Base-by-base conservation (phyloP, 2,888 invertebrate genomes). In the Tenthredo amoena region DNA sequence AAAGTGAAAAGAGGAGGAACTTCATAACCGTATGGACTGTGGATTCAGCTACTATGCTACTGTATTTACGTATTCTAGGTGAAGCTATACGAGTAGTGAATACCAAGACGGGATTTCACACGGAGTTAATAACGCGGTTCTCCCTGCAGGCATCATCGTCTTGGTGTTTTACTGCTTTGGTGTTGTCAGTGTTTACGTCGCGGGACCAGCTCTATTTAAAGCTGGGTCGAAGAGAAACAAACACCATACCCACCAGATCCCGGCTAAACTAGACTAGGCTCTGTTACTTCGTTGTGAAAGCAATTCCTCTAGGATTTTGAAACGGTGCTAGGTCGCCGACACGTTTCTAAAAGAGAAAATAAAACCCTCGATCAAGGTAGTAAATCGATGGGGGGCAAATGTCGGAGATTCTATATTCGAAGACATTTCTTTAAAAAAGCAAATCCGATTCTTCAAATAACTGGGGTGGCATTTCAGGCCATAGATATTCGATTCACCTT, bases 111-210 rank as follows among this genome's bases (percentile, higher is more conserved):
- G 31, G 62, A 47, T 34, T 83, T 83, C 83, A 83, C 71, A 71
- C 68, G 83, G 50, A 83, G 83, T 83, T 83, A 83, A 83, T 83
- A 83, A 68, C 68, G 83, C 68, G 50, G 34, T 21, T 83, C 47
- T 6, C 21, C 79, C 40, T 26, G 37, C 81, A 37, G 58, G 58
- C 40, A n/a, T 43, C 81, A 18, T 43, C 72, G 18, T 26, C 68
- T 47, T 31, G 65, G 47, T 15, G 83, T 83, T 83, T 71, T 83
- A 83, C 68, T 71, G 81, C 58, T 77, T 34, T 37, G 31, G 55
- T 77, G 50, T 77, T 77, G 18, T 34, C 77, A 77, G 31, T 77
- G 81, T 81, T 68, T 83, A 83, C 83, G 83, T 83, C 83, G 68
- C 68, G 26, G 68, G 31, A 15, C 68, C 18, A 15, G n/a, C 77